Conservation (phyloP, 2,113 vertebrate genomes). For the Porphyrio hochstetteri region DNA sequence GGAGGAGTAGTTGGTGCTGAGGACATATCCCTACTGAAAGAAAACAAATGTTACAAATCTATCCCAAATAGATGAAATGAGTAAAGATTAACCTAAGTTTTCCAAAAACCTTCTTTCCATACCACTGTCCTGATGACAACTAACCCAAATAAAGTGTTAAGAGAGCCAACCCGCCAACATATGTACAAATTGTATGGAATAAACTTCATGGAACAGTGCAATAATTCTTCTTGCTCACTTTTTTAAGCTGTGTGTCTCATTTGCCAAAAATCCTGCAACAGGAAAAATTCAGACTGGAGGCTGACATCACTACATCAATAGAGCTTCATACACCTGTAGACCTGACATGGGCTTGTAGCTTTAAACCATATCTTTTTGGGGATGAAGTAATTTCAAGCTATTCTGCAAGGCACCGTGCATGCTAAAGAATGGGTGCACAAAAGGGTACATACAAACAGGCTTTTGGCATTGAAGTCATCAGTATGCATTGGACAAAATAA, state of each 20-base stretch:
- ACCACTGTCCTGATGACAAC: not conserved
- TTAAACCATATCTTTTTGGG: not conserved
- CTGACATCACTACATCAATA: not conserved
- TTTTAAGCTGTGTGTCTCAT: not conserved
- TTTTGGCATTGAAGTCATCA: not conserved
- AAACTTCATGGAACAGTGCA: not conserved
- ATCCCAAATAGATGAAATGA: not conserved
- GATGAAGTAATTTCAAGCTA: not conserved
- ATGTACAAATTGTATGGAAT: not conserved
- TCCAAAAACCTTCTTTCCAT: not conserved
- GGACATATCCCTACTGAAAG: conserved; percentile 96
- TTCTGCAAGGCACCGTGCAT: not conserved
- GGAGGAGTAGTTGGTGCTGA: conserved; percentile 98
- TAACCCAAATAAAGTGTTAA: not conserved
- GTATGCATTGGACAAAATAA: not conserved
- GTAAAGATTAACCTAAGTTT: not conserved
- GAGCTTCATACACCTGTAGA: not conserved
- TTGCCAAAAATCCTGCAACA: not conserved
- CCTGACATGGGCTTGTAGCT: not conserved
- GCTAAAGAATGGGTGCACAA: not conserved
- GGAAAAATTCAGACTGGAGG: not conserved
- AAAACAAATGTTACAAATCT: conserved; percentile 52
- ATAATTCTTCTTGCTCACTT: not conserved
- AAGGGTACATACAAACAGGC: not conserved
- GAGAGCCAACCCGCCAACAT: not conserved